Evolutionary conservation across 2,888 invertebrate genomes (phyloP).

Genomic region (Parnassius apollo): DNA sequence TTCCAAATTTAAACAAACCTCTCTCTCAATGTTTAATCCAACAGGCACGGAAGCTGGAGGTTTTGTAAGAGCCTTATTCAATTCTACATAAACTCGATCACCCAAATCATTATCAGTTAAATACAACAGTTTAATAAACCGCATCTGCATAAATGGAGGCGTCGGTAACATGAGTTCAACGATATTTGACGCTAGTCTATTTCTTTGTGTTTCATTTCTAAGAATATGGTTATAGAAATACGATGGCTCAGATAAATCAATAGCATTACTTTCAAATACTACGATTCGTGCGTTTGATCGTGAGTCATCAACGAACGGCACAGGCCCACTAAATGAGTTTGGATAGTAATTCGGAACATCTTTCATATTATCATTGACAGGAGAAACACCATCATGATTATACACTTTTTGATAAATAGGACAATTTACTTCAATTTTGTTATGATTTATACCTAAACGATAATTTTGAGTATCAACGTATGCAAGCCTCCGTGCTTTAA

Average conservation of each 20-base stretch:
- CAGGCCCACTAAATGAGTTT: conserved; percentile 94
- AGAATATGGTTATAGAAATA: conserved; percentile 83
- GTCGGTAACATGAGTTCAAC: conserved; percentile 28
- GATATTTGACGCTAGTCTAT: conserved; percentile 34
- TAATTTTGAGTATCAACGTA: conserved; percentile 58
- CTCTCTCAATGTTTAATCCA: conserved; percentile 9
- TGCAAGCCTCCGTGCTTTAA: conserved; percentile 47
- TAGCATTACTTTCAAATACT: conserved; percentile 44
- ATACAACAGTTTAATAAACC: conserved; percentile 14
- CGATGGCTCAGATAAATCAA: conserved; percentile 81
- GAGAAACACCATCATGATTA: conserved; percentile 80
- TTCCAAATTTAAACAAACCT: background rate
- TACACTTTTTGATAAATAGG: conserved; percentile 52
- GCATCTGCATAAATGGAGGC: conserved; percentile 80
- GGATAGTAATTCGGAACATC: conserved; percentile 96
- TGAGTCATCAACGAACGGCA: conserved; percentile 77
- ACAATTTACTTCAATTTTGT: conserved; percentile 52
- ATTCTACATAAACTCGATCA: background rate
- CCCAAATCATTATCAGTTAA: conserved; percentile 15
- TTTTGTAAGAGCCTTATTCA: background rate
- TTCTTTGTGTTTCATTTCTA: conserved; percentile 31
- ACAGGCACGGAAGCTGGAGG: conserved; percentile 1
- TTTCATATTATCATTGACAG: conserved; percentile 87
- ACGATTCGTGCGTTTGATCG: conserved; percentile 41
- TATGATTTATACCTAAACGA: conserved; percentile 54